Evolutionary conservation across 2,797 vertebrate genomes (phyloP).

Genomic region (Sebastiscus tertius): DNA sequence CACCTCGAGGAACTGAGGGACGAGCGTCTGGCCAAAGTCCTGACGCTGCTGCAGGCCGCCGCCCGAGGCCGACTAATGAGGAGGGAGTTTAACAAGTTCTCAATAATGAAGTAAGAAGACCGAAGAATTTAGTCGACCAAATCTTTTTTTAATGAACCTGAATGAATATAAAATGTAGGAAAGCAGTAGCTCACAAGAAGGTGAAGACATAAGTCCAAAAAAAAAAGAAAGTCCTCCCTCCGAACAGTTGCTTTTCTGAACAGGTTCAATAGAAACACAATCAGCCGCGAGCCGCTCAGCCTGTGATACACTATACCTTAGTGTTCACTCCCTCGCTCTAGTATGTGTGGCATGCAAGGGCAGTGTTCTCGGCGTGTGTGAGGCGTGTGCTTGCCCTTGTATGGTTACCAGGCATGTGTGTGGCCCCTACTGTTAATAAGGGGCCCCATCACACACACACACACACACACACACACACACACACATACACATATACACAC

Average conservation of each 20-base stretch:
- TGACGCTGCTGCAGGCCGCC: constrained; percentile 90
- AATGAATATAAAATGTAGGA: background rate
- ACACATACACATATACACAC: constrained; percentile 4
- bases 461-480: background rate
- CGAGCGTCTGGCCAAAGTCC: constrained; percentile 89
- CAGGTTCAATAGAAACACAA: constrained; percentile 68
- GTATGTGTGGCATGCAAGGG: constrained; percentile 70
- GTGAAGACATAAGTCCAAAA: constrained; percentile 30
- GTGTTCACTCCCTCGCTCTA: constrained; percentile 60
- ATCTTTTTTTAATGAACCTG: background rate
- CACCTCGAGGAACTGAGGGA: constrained; percentile 91
- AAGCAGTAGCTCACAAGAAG: constrained; percentile 35
- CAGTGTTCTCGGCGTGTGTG: constrained; percentile 74
- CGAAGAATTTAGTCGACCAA: background rate
- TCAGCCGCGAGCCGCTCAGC: constrained; percentile 50
- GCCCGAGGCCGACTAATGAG: constrained; percentile 90
- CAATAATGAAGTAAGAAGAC: constrained; percentile 82
- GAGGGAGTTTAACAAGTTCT: constrained; percentile 85
- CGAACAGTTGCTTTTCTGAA: constrained; percentile 59
- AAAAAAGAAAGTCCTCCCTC: background rate
- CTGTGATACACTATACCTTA: constrained; percentile 70
- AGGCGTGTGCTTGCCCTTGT: constrained; percentile 76
- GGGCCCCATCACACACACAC: constrained; percentile 18
- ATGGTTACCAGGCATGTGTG: constrained; percentile 70
- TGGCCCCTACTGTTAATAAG: constrained; percentile 67